Base-by-base conservation (phyloP, 2,797 vertebrate species). In the Dicrostonyx torquatus region DNA sequence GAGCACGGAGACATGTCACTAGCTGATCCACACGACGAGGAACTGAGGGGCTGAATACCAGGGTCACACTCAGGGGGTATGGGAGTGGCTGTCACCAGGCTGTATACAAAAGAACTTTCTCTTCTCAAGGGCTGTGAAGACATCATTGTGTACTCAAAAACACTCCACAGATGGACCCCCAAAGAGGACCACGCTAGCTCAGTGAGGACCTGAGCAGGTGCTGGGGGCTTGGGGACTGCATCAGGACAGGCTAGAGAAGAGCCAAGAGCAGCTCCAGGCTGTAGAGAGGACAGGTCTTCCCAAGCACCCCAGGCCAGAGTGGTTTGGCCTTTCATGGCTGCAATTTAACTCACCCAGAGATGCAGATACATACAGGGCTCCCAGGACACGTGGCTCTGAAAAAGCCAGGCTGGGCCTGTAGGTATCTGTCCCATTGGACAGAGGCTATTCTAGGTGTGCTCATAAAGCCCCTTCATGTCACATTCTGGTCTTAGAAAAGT, bases 11-110 rank as follows among this genome's bases (percentile, higher is more conserved):
- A 40, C 0, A 50, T 24, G 77, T 48, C 89, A 90, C 12, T 22
- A 60, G 70, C 64, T 31, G 76, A 58, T 58, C 55, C 18, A 45
- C 55, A 12, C 12, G 8, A 64, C 17, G 68, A 37, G 62, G 31
- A 55, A 24, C 11, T 6, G 11, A 87, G 0, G 12, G 4, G 0
- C 17, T 0, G 45, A n/a, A 26, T 40, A 29, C 11, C 3, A 15
- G 24, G 24, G 20, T 53, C 79, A 50, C 22, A 8, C 55, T 66
- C 24, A 12, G 18, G 17, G 29, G 24, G 2, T 1, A 1, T 0
- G 0, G n/a, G 5, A 37, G 15, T 10, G 26, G 55, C 18, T 50
- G 45, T 15, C 18, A 0, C 13, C 22, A 22, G 17, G 5, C 6
- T 13, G 29, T 4, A 20, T 10, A 13, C 22, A 29, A 64, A 34